Conservation (phyloP, 2,888 invertebrate species). For the Timandra comae region DNA sequence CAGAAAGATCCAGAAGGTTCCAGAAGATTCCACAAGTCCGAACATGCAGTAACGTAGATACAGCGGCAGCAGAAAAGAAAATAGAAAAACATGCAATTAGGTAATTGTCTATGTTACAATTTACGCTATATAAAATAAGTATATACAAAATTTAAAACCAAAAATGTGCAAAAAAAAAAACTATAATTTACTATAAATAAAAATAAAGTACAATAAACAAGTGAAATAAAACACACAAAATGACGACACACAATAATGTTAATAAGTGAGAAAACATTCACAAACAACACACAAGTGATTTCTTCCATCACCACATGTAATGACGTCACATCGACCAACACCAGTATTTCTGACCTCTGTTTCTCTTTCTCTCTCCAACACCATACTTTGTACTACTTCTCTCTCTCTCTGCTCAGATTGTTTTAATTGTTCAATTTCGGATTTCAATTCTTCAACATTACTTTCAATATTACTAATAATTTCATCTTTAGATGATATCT, state of each 20-base stretch:
- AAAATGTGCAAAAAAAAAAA: too few species aligned
- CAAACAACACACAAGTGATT: too few species aligned
- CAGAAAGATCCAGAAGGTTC: conserved; percentile 17
- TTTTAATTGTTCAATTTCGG: conserved; percentile 37
- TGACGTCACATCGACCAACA: too few species aligned
- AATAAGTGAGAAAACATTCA: too few species aligned
- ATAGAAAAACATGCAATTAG: conserved; percentile 66
- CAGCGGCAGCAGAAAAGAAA: conserved; percentile 22
- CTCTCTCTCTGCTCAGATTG: conserved; percentile 40
- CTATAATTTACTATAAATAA: too few species aligned
- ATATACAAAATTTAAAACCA: too few species aligned
- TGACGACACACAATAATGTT: too few species aligned
- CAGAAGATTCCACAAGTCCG: conserved; percentile 5
- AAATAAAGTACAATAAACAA: too few species aligned
- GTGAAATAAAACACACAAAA: too few species aligned
- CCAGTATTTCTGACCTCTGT: conserved; percentile 61
- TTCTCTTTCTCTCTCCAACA: conserved; percentile 44
- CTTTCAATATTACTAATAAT: conserved; percentile 28
- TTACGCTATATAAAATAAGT: too few species aligned
- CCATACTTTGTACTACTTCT: conserved; percentile 31
- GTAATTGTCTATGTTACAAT: too few species aligned
- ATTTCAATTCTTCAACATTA: conserved; percentile 33
- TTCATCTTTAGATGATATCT: conserved; percentile 35
- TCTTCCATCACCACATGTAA: too few species aligned
- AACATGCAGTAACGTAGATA: conserved; percentile 30